Evolutionary conservation across 2,113 vertebrate genomes (phyloP).

Genomic region (Myrmecophaga tridactyla): DNA sequence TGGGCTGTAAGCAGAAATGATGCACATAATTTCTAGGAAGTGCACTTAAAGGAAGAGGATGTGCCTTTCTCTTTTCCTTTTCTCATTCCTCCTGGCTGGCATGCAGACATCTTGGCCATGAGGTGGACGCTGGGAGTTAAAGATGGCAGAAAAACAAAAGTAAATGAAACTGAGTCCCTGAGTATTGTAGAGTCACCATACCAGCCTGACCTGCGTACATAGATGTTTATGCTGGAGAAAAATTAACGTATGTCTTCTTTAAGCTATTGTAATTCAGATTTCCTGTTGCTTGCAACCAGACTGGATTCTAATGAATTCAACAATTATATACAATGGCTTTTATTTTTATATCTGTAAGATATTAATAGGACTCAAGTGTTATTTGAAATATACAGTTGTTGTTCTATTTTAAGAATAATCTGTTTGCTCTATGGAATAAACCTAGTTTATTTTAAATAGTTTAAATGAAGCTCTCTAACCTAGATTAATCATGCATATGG

Average conservation of each 20-base stretch:
- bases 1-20: background rate
- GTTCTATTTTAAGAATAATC: background rate
- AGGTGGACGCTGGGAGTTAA: background rate
- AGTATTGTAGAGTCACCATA: background rate
- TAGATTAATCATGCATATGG: slow-evolving; percentile 27
- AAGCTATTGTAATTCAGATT: background rate
- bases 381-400: background rate
- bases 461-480: background rate
- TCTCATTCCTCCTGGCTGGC: background rate
- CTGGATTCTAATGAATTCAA: background rate
- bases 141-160: background rate
- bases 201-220: background rate
- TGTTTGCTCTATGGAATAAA: slow-evolving; percentile 15
- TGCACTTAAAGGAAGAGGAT: background rate
- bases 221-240: background rate
- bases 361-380: background rate
- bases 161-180: background rate
- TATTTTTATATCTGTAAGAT: background rate
- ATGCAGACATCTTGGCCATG: background rate
- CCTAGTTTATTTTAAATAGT: slow-evolving; percentile 39
- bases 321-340: background rate
- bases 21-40: background rate
- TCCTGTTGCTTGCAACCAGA: background rate
- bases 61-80: background rate
- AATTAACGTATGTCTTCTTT: background rate